phyloP scores from a whole-genome alignment of 2,113 vertebrate genomes.

The Spea multiplicata region DNA sequence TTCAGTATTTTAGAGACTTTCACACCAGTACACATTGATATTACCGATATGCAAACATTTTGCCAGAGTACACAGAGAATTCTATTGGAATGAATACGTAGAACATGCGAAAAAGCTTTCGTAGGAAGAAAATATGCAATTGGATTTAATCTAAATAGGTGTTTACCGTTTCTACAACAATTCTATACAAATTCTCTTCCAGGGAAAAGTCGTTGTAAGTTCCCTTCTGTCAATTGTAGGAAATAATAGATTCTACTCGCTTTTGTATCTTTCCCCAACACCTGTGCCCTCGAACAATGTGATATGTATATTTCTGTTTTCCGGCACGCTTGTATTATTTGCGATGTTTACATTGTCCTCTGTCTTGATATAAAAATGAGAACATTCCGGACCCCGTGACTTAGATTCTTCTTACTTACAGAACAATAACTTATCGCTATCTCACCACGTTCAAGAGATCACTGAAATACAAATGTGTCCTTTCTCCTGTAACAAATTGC shows the following conservation, averaged over 20 bases:
- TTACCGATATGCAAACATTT: constrained; percentile 6
- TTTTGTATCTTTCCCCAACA: not conserved
- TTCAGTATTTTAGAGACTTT: not conserved
- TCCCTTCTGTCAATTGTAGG: constrained; percentile 4
- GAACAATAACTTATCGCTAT: no score
- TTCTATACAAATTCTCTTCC: constrained; percentile 2
- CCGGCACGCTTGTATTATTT: not conserved
- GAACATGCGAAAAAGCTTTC: not conserved
- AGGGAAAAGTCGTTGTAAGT: not conserved
- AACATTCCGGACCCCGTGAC: not conserved
- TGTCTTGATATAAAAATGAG: not conserved
- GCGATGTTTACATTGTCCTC: not conserved
- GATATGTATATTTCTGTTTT: not conserved
- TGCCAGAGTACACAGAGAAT: constrained; percentile 17
- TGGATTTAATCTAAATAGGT: constrained; percentile 21
- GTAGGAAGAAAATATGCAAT: constrained; percentile 22
- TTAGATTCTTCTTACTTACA: not conserved
- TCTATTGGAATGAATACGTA: constrained; percentile 16
- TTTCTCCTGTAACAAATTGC: not conserved
- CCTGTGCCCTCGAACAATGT: not conserved
- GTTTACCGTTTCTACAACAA: not conserved
- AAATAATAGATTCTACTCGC: not conserved
- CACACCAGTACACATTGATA: not conserved
- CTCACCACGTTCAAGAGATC: no score
- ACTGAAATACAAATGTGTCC: not conserved